Base-by-base conservation (phyloP, 2,113 vertebrate genomes). In the Isichthys henryi region DNA sequence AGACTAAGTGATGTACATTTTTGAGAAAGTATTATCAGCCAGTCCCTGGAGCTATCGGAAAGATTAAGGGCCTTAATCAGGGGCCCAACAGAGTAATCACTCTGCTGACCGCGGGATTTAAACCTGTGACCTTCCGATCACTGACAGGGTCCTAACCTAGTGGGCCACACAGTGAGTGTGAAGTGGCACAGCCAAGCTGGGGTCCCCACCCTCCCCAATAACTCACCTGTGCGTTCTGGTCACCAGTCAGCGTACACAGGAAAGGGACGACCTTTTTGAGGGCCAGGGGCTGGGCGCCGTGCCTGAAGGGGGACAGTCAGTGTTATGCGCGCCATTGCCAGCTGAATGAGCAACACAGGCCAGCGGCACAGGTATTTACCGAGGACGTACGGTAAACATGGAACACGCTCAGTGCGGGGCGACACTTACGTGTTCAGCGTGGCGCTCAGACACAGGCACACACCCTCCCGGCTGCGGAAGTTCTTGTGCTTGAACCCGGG, bases 401-500 rank as follows among this genome's bases (percentile, higher is more conserved):
- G 62, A 1, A n/a, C 9, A 27, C 58, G 58, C 62, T 66, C n/a
- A 66, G 23, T 1, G 3, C 62, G 1, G 62, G n/a, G n/a, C 6
- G 49, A 83, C 86, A 96, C 98, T 98, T 96, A 99, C 98, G 87
- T 95, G 94, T 95, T 96, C 91, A 99, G 96, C 52, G 98, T 97
- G 94, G 97, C 95, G 93, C 96, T 95, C 92, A 99, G 96, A 95
- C 97, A 98, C 82, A 98, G 94, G 94, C 98, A 99, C 90, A 98
- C 91, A 92, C 97, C 97, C 95, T 99, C 98, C 94, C 98, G 96
- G 93, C 96, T 97, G 93, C 97, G 97, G 96, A 97, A 98, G 95
- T 99, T 99, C 96, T 98, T 99, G 95, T 99, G 98, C 94, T 99
- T 99, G 93, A 99, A 99, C 90, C 96, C 97, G 93, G 94, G 93